Evolutionary conservation across 1,140 invertebrate genomes (phyloP).

Genomic region (Hydropsyche tenuis): DNA sequence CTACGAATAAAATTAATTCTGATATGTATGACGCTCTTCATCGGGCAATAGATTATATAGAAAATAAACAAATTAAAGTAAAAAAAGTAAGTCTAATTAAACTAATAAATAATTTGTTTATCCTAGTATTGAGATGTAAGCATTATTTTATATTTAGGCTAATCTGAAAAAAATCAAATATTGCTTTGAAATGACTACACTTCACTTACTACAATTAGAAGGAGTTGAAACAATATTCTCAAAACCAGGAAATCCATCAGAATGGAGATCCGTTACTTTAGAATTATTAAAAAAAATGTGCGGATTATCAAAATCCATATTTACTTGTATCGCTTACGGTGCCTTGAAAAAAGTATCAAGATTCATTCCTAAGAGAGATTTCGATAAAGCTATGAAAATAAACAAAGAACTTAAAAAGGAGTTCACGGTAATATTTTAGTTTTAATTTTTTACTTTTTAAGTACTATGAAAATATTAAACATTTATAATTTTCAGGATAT

Average conservation of each 20-base stretch:
- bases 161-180: conserved; percentile 67
- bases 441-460: not conserved
- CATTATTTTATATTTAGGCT: conserved; percentile 59
- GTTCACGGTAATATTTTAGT: conserved; percentile 60
- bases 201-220: conserved; percentile 64
- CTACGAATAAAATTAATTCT: conserved; percentile 67
- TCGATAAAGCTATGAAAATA: conserved; percentile 62
- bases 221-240: conserved; percentile 68
- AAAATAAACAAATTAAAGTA: conserved; percentile 64
- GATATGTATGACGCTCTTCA: conserved; percentile 73
- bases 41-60: conserved; percentile 69
- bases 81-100: conserved; percentile 58
- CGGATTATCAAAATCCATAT: conserved; percentile 65
- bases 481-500: conserved; percentile 64
- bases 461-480: not conserved
- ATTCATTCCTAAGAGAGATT: conserved; percentile 59
- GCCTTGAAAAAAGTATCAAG: conserved; percentile 63
- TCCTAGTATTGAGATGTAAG: conserved; percentile 25
- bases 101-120: conserved; percentile 17
- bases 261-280: conserved; percentile 63
- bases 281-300: conserved; percentile 65
- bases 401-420: conserved; percentile 65
- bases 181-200: conserved; percentile 65
- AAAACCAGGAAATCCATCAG: conserved; percentile 64
- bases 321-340: conserved; percentile 64